Conservation (phyloP, 2,113 vertebrate genomes). For the Pseudopipra pipra region DNA sequence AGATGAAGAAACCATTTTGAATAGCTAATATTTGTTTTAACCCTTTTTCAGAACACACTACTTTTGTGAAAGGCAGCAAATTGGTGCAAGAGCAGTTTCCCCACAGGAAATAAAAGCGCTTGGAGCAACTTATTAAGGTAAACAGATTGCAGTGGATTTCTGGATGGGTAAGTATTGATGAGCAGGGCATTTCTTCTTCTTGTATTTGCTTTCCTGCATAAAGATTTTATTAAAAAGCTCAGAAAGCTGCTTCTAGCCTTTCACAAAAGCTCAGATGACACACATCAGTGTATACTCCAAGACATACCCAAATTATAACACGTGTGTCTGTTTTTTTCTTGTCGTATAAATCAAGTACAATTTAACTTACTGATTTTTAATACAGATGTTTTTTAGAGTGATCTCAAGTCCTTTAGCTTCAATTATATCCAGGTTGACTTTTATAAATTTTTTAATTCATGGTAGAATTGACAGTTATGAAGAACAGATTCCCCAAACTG, state of each 20-base stretch:
- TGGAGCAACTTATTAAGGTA: constrained; percentile 53
- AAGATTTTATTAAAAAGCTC: not conserved
- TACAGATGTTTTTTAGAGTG: not conserved
- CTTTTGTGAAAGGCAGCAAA: not conserved
- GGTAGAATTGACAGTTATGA: not conserved
- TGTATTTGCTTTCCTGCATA: not conserved
- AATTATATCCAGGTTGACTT: not conserved
- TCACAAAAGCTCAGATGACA: not conserved
- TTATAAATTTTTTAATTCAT: not conserved
- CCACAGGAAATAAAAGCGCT: not conserved
- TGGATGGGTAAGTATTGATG: constrained; percentile 68
- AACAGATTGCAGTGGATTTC: constrained; percentile 62
- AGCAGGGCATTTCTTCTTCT: not conserved
- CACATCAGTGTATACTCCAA: not conserved
- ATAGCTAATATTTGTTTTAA: not conserved
- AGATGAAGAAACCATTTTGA: not conserved
- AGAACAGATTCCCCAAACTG: not conserved
- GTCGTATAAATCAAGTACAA: not conserved
- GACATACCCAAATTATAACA: not conserved
- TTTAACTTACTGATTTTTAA: not conserved
- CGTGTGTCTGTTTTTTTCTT: not conserved
- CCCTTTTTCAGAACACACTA: constrained; percentile 23
- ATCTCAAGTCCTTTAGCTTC: not conserved
- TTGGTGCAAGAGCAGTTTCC: not conserved
- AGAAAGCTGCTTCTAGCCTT: not conserved